These are phyloP conservation scores for Carterocephalus palaemon DNA, from an alignment of 2,888 invertebrate species.

Conservation along the genomic window DNA sequence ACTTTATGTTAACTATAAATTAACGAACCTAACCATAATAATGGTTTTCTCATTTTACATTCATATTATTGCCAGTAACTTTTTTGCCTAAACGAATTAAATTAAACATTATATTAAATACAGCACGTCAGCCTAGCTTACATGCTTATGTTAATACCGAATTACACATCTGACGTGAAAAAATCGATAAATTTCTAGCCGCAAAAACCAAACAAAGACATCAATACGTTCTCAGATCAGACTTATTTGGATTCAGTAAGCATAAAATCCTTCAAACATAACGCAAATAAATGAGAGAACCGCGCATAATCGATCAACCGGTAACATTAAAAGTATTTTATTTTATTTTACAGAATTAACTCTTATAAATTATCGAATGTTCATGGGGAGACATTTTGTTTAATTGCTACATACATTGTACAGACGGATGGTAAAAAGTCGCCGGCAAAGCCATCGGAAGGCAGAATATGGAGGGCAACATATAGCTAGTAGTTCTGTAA, in stretches of 20 bases:
- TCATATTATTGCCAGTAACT: slow-evolving; percentile 9
- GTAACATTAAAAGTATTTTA: slow-evolving; percentile 13
- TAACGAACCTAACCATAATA: not conserved
- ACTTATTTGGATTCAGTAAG: slow-evolving; percentile 26
- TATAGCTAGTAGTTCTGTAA: slow-evolving; percentile 6
- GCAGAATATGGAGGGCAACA: slow-evolving; percentile 4
- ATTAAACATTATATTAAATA: slow-evolving; percentile 1
- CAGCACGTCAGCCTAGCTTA: no score
- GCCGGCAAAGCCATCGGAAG: slow-evolving; percentile 20
- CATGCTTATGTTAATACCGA: slow-evolving; percentile 14
- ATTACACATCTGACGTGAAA: slow-evolving; percentile 8
- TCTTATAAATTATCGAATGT: slow-evolving; percentile 41
- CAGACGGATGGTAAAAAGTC: slow-evolving; percentile 34
- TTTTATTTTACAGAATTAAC: slow-evolving; percentile 25
- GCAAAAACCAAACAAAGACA: slow-evolving; percentile 17
- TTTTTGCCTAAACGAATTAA: slow-evolving; percentile 8
- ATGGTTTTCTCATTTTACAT: slow-evolving; percentile 3
- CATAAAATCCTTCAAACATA: slow-evolving; percentile 27
- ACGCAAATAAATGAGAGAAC: slow-evolving; percentile 28
- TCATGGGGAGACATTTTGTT: slow-evolving; percentile 44
- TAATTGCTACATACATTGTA: slow-evolving; percentile 45
- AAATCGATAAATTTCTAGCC: slow-evolving; percentile 6
- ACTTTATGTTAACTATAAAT: no score
- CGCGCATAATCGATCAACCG: slow-evolving; percentile 30
- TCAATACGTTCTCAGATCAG: slow-evolving; percentile 25